Evolutionary conservation across 2,888 invertebrate genomes (phyloP).

Genomic region (Leptopilina myrica): DNA sequence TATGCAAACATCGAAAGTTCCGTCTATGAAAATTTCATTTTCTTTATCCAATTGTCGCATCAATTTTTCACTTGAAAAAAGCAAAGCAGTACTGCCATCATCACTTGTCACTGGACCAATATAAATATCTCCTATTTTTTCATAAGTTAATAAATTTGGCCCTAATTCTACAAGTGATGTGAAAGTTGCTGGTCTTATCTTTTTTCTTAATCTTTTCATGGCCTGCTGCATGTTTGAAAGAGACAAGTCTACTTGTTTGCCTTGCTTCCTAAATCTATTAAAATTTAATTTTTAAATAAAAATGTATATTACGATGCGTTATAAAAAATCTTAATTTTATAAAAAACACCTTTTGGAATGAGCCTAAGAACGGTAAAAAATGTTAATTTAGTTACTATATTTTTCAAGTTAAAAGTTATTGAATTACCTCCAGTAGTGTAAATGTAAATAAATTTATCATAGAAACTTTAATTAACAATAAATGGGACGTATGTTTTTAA

Average conservation of each 20-base stretch:
- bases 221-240: neutral
- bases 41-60: conserved; percentile 10
- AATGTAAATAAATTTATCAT: no score
- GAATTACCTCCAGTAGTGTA: no score
- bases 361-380: no score
- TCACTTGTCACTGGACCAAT: neutral
- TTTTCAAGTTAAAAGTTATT: no score
- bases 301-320: no score
- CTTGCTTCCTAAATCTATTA: neutral
- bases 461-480: no score
- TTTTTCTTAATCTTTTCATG: neutral
- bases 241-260: neutral
- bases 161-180: conserved; percentile 21
- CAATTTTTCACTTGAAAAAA: conserved; percentile 18
- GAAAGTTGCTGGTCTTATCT: neutral
- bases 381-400: no score
- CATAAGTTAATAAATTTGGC: neutral
- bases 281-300: no score
- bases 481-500: no score
- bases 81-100: conserved; percentile 12
- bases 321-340: no score
- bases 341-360: no score
- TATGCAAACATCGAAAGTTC: conserved; percentile 27
- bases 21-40: conserved; percentile 16
- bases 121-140: conserved; percentile 22